Percentiles rank a stretch among this genome's conserved stretches.
phyloP scores from a whole-genome alignment of 2,113 vertebrate genomes.

The Rynchops niger region DNA sequence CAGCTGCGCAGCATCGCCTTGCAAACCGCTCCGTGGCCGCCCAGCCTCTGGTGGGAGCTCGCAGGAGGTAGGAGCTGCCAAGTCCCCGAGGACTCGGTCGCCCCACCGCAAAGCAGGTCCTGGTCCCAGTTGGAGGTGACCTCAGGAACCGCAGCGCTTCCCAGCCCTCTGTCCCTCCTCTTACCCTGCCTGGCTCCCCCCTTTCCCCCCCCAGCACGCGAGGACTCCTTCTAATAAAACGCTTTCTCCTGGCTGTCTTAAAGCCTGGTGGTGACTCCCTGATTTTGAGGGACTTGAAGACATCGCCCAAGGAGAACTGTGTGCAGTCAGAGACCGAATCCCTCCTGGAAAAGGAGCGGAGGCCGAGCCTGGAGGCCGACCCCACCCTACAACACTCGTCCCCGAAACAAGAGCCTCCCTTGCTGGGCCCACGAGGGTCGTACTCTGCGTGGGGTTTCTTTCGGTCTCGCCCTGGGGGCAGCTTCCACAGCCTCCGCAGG shows the following conservation, averaged over 20 bases:
- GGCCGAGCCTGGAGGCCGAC: slow-evolving; percentile 53
- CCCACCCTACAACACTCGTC: slow-evolving; percentile 49
- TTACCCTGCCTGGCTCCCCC: slow-evolving; percentile 8
- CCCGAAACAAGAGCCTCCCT: slow-evolving; percentile 62
- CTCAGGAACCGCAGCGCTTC: slow-evolving; percentile 13
- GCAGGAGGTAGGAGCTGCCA: background rate
- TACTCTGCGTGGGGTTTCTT: slow-evolving; percentile 70
- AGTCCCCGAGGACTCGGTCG: background rate
- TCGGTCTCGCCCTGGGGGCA: slow-evolving; percentile 59
- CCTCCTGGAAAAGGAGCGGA: slow-evolving; percentile 82
- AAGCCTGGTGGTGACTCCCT: slow-evolving; percentile 84
- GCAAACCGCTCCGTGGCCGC: background rate
- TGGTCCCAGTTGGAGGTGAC: background rate
- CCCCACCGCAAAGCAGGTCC: background rate
- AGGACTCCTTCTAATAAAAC: slow-evolving; percentile 60
- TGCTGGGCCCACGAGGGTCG: slow-evolving; percentile 68
- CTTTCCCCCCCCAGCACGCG: background rate
- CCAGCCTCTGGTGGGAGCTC: background rate
- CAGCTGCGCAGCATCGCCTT: slow-evolving; percentile 15
- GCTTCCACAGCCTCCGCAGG: slow-evolving; percentile 81
- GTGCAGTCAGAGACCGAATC: slow-evolving; percentile 84
- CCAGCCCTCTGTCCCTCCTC: slow-evolving; percentile 49
- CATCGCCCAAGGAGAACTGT: slow-evolving; percentile 78
- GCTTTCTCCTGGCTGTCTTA: slow-evolving; percentile 65
- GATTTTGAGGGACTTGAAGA: slow-evolving; percentile 83